Base-by-base conservation (phyloP, 1,140 invertebrate species). In the Diabrotica virgifera region DNA sequence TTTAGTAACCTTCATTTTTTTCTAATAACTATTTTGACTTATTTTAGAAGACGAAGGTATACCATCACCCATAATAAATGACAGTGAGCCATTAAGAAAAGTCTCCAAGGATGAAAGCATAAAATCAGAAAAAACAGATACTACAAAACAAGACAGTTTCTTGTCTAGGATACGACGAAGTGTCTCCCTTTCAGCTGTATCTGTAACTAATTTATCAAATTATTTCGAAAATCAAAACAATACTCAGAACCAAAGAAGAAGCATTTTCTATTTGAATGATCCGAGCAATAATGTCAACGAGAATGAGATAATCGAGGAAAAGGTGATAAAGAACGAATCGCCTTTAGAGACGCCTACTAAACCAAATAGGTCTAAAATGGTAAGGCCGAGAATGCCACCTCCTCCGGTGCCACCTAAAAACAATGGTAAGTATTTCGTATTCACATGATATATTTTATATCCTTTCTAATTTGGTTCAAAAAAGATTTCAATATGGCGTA, bases 211-310 rank as follows among this genome's bases (percentile, higher is more conserved):
- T 59, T 36, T 72, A 24, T 74, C 70, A 8, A 57, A 36, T 37
- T 57, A 57, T 57, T 57, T 57, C 36, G 55, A 57, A 36, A 67
- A 67, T 46, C 67, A 62, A 35, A 53, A 72, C 14, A 67, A 54
- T 36, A 46, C 50, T 24, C 59, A 56, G 9, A 70, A 66, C 46
- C 75, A 73, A 60, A 68, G 74, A 9, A 85, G 86, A 50, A 87
- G 86, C 52, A 87, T 85, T 2, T 88, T 88, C 73, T 88, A 88
- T 73, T 75, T 87, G 56, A 85, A 85, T 58, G 84, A 86, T 59
- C 82, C 82, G 2, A 84, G 85, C 64, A 82, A 86, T 71, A 77
- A 84, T 4, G 84, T 82, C 2, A 82, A 35, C 5, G 65, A 69
- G 13, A 52, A 24, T 38, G 52, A 65, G 2, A 62, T 66, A 35